phyloP scores from a whole-genome alignment of 2,888 invertebrate species.

The Drosophila vallismaia region DNA sequence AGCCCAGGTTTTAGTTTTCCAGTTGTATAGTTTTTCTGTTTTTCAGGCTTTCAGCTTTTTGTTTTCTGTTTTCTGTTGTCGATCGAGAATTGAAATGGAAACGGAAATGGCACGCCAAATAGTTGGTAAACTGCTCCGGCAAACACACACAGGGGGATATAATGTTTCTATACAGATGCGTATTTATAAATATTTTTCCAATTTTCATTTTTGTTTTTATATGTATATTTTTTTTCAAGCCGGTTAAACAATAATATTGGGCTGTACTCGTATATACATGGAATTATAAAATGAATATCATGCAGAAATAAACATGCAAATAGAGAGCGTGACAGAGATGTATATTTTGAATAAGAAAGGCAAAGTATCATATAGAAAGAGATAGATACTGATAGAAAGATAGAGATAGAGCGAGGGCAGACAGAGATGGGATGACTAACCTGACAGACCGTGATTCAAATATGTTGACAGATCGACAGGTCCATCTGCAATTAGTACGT shows the following conservation, averaged over 20 bases:
- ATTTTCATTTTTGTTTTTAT: constrained; percentile 39
- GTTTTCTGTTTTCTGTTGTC: constrained; percentile 15
- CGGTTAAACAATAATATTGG: constrained; percentile 47
- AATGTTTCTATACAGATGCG: neutral
- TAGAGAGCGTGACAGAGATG: constrained; percentile 30
- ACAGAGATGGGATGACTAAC: constrained; percentile 81
- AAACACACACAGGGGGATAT: constrained; percentile 10
- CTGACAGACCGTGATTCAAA: constrained; percentile 84
- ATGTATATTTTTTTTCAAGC: constrained; percentile 25
- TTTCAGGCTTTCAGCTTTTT: constrained; percentile 15
- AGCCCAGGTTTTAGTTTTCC: constrained; percentile 27
- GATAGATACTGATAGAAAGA: constrained; percentile 9
- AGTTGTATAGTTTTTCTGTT: constrained; percentile 42
- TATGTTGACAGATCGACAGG: constrained; percentile 84
- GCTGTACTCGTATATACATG: constrained; percentile 33
- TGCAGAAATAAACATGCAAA: constrained; percentile 65
- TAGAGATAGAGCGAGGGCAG: constrained; percentile 24
- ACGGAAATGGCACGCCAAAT: constrained; percentile 56
- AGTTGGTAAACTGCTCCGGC: constrained; percentile 60
- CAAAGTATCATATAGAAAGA: constrained; percentile 22
- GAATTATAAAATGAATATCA: constrained; percentile 52
- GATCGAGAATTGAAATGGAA: constrained; percentile 19
- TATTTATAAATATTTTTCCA: constrained; percentile 18
- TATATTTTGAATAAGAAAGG: constrained; percentile 15
- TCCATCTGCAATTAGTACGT: constrained; percentile 82